A percentile compares a stretch with the other conserved stretches of the same genome.
phyloP scores from a whole-genome alignment of 2,888 invertebrate genomes.

The Hydraecia micacea region DNA sequence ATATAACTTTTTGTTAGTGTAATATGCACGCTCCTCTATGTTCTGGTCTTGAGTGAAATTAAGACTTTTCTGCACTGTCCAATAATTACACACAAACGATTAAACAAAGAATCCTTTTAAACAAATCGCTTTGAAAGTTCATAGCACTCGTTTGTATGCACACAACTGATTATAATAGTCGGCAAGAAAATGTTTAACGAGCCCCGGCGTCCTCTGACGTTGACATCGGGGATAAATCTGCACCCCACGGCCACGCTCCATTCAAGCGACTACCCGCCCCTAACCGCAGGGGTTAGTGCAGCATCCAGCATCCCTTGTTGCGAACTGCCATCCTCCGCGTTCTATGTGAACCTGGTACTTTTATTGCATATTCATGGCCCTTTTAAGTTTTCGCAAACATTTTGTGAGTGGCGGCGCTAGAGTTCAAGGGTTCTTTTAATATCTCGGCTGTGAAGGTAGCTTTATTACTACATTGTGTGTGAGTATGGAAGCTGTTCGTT shows the following conservation, averaged over 20 bases:
- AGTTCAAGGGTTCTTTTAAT: constrained; percentile 41
- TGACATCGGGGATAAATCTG: constrained; percentile 72
- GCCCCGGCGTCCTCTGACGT: constrained; percentile 55
- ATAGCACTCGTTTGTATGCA: constrained; percentile 13
- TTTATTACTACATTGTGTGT: constrained; percentile 18
- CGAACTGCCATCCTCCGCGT: constrained; percentile 79
- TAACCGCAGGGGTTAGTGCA: constrained; percentile 82
- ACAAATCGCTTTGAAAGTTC: constrained; percentile 29
- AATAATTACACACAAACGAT: constrained; percentile 11
- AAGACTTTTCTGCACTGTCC: background rate
- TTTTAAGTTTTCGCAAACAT: constrained; percentile 82
- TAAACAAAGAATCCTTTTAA: constrained; percentile 17
- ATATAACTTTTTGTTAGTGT: background rate
- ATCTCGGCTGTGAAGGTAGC: constrained; percentile 11
- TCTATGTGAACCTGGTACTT: constrained; percentile 85
- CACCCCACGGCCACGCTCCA: constrained; percentile 73
- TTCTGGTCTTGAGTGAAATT: background rate
- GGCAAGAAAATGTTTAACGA: constrained; percentile 68
- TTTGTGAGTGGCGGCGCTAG: constrained; percentile 47
- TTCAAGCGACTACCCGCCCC: constrained; percentile 74
- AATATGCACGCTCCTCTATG: background rate
- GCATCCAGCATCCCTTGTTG: constrained; percentile 88
- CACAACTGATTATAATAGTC: constrained; percentile 55
- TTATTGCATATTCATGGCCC: constrained; percentile 88
- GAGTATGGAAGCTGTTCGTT: background rate